phyloP scores from a whole-genome alignment of 2,797 vertebrate species.

The Knipowitschia caucasica region DNA sequence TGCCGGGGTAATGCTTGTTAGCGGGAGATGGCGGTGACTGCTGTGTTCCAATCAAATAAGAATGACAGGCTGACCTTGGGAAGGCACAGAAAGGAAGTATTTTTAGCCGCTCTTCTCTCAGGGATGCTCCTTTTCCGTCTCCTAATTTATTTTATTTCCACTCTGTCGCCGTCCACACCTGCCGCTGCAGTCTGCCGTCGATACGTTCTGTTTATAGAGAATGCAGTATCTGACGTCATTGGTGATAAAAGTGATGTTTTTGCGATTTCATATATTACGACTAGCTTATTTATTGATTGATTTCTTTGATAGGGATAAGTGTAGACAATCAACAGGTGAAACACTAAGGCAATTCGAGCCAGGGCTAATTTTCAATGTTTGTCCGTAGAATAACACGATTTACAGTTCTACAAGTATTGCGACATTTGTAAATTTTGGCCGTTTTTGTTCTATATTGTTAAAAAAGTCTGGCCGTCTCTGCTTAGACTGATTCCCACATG shows the following conservation, averaged over 20 bases:
- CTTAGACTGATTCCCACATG: too few species aligned
- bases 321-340: too few species aligned
- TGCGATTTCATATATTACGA: constrained; percentile 17
- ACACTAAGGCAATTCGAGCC: too few species aligned
- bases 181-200: constrained; percentile 21
- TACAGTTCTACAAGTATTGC: too few species aligned
- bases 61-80: constrained; percentile 68
- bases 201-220: constrained; percentile 37
- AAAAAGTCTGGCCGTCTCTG: too few species aligned
- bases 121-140: constrained; percentile 39
- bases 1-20: constrained; percentile 55
- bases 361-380: too few species aligned
- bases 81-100: constrained; percentile 57
- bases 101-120: constrained; percentile 56
- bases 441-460: too few species aligned
- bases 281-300: not conserved
- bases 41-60: constrained; percentile 65
- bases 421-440: too few species aligned
- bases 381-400: too few species aligned
- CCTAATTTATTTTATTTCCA: constrained; percentile 16
- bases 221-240: constrained; percentile 35
- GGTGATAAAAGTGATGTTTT: constrained; percentile 38
- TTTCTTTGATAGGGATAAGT: too few species aligned
- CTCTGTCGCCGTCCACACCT: constrained; percentile 3
- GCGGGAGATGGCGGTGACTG: constrained; percentile 48